Evolutionary conservation across 2,888 invertebrate genomes (phyloP).

Genomic region (Metalampra italica): DNA sequence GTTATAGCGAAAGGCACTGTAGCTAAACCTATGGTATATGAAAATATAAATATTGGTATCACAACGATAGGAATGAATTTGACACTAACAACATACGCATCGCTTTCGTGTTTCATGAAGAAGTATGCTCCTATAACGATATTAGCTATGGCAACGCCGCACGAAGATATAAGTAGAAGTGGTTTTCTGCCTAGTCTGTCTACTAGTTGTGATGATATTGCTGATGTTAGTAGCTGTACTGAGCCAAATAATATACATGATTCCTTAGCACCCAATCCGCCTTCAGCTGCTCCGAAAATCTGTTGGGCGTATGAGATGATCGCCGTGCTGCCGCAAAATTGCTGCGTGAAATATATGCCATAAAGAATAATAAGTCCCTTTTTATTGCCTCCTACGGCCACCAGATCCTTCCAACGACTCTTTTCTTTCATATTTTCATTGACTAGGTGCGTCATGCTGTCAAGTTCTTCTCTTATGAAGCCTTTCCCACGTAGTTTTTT

Average conservation of each 20-base stretch:
- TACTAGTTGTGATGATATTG: conserved; percentile 76
- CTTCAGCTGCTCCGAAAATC: conserved; percentile 78
- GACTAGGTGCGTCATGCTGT: conserved; percentile 72
- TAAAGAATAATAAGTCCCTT: conserved; percentile 79
- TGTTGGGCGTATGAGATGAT: conserved; percentile 79
- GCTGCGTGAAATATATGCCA: conserved; percentile 79
- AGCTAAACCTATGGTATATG: conserved; percentile 80
- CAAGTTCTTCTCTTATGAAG: conserved; percentile 76
- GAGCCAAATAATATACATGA: conserved; percentile 75
- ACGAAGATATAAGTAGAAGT: conserved; percentile 78
- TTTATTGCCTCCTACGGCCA: conserved; percentile 67
- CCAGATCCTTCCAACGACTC: conserved; percentile 67
- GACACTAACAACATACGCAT: conserved; percentile 61
- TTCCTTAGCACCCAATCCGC: conserved; percentile 63
- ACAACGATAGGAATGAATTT: conserved; percentile 79
- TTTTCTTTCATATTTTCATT: conserved; percentile 73
- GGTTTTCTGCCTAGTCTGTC: conserved; percentile 81
- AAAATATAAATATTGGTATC: conserved; percentile 79
- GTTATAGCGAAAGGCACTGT: conserved; percentile 81
- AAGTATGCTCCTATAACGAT: conserved; percentile 77
- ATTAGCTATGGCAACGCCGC: conserved; percentile 73
- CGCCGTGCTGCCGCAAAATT: conserved; percentile 80
- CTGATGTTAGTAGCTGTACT: conserved; percentile 75
- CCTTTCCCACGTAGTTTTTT: conserved; percentile 75
- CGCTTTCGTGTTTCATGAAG: conserved; percentile 66